Conservation (phyloP, 2,888 invertebrate genomes). For the Synanthedon myopaeformis region DNA sequence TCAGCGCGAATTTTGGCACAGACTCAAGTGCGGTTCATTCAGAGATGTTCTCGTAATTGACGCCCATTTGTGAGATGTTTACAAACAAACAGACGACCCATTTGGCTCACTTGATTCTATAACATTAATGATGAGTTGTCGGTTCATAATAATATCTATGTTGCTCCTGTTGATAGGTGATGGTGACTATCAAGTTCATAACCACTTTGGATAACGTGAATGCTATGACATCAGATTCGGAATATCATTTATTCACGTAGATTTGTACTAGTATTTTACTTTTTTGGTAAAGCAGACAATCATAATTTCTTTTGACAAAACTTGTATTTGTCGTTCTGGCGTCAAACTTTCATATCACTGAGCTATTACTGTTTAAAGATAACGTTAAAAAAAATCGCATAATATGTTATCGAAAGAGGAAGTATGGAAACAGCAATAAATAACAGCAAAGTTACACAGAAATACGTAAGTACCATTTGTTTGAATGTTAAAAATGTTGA, state of each 20-base stretch:
- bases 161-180: background rate
- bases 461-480: background rate
- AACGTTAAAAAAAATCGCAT: no score
- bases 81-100: background rate
- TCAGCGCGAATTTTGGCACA: slow-evolving; percentile 6
- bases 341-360: background rate
- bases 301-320: background rate
- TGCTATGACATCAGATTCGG: no score
- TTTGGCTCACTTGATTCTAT: background rate
- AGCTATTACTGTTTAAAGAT: no score
- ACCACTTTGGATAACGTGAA: no score
- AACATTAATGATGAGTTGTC: background rate
- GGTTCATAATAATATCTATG: background rate
- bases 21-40: slow-evolving; percentile 4
- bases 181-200: no score
- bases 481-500: background rate
- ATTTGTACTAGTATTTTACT: no score
- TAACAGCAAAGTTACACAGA: background rate
- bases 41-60: background rate
- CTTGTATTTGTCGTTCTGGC: background rate
- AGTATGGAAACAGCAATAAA: background rate
- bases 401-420: background rate
- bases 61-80: background rate
- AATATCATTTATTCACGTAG: no score
- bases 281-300: no score